These are phyloP conservation scores for Meloidogyne hapla DNA, from an alignment of 1,140 invertebrate species.

Conservation along the genomic window DNA sequence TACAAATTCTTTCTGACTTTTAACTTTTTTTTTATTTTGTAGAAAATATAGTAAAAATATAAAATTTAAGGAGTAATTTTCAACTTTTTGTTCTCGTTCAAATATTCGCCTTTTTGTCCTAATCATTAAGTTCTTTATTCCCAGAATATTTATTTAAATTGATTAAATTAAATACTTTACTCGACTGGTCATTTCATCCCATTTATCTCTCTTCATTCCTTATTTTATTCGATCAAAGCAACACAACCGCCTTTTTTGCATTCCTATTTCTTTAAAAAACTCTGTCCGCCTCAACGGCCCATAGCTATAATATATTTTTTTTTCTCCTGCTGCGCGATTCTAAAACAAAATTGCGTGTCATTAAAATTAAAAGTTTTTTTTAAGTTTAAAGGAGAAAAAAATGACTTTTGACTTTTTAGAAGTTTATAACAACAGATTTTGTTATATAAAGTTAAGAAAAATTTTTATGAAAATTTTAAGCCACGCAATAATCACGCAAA, in stretches of 20 bases:
- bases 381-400: neutral
- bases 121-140: too few relatives aligned
- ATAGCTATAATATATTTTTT: neutral
- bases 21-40: too few relatives aligned
- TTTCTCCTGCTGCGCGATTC: neutral
- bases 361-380: neutral
- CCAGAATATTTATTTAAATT: neutral
- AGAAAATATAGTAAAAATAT: too few relatives aligned
- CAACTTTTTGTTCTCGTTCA: too few relatives aligned
- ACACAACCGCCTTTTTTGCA: neutral
- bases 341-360: neutral
- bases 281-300: neutral
- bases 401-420: neutral
- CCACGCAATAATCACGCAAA: too few relatives aligned
- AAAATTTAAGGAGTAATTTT: too few relatives aligned
- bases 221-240: conserved; percentile 9
- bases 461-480: too few relatives aligned
- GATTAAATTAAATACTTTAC: neutral
- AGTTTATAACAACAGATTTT: neutral
- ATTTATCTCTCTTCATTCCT: neutral
- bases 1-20: too few relatives aligned
- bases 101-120: too few relatives aligned
- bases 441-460: too few relatives aligned
- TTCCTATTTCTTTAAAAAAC: neutral
- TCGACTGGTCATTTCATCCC: neutral